These are phyloP conservation scores for Gibbula magus DNA, from an alignment of 2,888 invertebrate species.

Conservation along the genomic window DNA sequence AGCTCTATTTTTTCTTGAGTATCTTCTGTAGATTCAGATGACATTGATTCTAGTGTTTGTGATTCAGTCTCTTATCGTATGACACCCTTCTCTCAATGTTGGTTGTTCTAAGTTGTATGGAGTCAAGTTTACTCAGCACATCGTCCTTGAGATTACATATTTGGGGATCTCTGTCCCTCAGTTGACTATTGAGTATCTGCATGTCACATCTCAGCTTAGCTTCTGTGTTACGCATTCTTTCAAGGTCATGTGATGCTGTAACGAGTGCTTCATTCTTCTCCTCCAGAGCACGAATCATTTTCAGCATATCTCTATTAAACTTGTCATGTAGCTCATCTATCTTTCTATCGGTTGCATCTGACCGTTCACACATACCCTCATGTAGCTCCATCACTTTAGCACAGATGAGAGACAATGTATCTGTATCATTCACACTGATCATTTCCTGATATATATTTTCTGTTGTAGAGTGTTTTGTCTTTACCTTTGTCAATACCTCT, in stretches of 20 bases:
- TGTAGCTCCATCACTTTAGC: neutral
- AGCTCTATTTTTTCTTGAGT: neutral
- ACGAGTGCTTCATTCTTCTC: neutral
- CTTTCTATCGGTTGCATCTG: neutral
- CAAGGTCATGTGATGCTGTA: neutral
- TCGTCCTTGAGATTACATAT: neutral
- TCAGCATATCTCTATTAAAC: neutral
- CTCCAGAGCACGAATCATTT: neutral
- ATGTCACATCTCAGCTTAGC: neutral
- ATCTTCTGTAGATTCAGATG: no score
- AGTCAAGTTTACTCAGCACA: neutral
- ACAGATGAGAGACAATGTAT: neutral
- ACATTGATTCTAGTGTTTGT: no score
- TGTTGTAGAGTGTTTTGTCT: neutral
- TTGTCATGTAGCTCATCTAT: neutral
- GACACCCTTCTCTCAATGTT: neutral
- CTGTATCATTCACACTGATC: neutral
- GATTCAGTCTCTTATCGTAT: no score
- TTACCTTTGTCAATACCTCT: neutral
- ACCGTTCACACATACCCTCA: neutral
- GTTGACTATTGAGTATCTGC: neutral
- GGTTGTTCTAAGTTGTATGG: neutral
- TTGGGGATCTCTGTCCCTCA: neutral
- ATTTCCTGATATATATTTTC: neutral
- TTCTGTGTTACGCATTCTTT: neutral